A percentile compares a stretch with the other conserved stretches of the same genome.
Conservation (phyloP, 2,888 invertebrate species). For the Meandrusa payeni region DNA sequence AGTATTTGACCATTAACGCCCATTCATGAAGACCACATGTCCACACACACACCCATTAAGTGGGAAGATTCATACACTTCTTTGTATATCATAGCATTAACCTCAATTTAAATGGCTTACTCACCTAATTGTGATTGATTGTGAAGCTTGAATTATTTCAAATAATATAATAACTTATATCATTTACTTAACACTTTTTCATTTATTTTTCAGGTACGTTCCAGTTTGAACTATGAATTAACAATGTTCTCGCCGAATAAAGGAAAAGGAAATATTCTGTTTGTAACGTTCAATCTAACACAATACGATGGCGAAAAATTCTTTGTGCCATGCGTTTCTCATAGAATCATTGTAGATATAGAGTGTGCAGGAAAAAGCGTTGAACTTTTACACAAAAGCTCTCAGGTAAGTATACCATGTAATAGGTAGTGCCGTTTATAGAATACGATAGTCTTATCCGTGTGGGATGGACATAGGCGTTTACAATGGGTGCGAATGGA, state of each 20-base stretch:
- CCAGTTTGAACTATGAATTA: not conserved
- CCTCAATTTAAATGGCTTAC: slow-evolving; percentile 30
- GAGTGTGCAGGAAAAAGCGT: slow-evolving; percentile 70
- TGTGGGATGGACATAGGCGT: slow-evolving; percentile 54
- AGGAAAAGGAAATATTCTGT: not conserved
- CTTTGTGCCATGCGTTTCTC: slow-evolving; percentile 48
- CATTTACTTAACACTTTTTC: slow-evolving; percentile 1
- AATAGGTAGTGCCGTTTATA: slow-evolving; percentile 72
- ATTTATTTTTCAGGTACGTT: slow-evolving; percentile 37
- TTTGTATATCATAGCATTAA: slow-evolving; percentile 32
- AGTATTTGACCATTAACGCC: slow-evolving; percentile 41
- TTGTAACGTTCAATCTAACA: slow-evolving; percentile 25
- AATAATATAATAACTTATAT: no score
- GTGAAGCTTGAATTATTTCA: slow-evolving; percentile 7
- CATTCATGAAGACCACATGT: slow-evolving; percentile 69
- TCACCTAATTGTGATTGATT: slow-evolving; percentile 27
- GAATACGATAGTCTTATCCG: slow-evolving; percentile 67
- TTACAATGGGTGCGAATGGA: slow-evolving; percentile 51
- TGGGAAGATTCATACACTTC: slow-evolving; percentile 30
- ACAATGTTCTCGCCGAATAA: slow-evolving; percentile 2
- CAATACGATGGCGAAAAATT: slow-evolving; percentile 45
- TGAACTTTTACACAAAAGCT: slow-evolving; percentile 79
- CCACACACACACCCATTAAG: slow-evolving; percentile 48
- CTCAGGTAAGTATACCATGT: slow-evolving; percentile 73
- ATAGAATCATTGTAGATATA: slow-evolving; percentile 65